Conservation (phyloP, 2,888 invertebrate genomes). For the Agriopis aurantiaria region DNA sequence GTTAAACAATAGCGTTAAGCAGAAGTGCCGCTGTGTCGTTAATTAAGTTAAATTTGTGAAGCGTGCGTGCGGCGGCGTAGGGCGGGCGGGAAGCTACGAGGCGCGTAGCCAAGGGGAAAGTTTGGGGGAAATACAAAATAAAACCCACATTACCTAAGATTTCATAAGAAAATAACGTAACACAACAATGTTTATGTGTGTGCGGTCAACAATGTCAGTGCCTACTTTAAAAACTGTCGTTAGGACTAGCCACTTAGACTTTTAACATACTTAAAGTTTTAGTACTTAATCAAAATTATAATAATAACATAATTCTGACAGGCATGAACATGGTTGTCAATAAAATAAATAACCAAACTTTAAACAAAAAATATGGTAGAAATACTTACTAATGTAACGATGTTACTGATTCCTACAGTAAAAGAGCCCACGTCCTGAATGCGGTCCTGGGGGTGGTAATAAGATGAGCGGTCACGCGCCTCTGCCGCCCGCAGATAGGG, state of each 20-base stretch:
- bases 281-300: no score
- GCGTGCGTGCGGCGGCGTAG: slow-evolving; percentile 38
- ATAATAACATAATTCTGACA: no score
- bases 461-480: slow-evolving; percentile 80
- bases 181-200: not conserved
- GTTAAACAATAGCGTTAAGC: slow-evolving; percentile 53
- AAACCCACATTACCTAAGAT: not conserved
- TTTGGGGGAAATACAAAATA: not conserved
- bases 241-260: no score
- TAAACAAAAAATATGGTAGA: no score
- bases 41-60: slow-evolving; percentile 71
- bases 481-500: slow-evolving; percentile 67
- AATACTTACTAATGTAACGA: no score
- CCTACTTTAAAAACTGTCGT: not conserved
- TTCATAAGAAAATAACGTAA: not conserved
- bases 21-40: slow-evolving; percentile 62
- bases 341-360: no score
- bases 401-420: not conserved
- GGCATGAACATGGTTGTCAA: no score
- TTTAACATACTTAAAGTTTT: no score
- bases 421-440: slow-evolving; percentile 28
- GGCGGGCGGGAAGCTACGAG: slow-evolving; percentile 34
- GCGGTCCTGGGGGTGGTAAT: slow-evolving; percentile 54
- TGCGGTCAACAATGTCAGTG: not conserved
- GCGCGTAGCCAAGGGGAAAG: slow-evolving; percentile 15